Base-by-base conservation (phyloP, 2,888 invertebrate species). In the Melipona bicolor region DNA sequence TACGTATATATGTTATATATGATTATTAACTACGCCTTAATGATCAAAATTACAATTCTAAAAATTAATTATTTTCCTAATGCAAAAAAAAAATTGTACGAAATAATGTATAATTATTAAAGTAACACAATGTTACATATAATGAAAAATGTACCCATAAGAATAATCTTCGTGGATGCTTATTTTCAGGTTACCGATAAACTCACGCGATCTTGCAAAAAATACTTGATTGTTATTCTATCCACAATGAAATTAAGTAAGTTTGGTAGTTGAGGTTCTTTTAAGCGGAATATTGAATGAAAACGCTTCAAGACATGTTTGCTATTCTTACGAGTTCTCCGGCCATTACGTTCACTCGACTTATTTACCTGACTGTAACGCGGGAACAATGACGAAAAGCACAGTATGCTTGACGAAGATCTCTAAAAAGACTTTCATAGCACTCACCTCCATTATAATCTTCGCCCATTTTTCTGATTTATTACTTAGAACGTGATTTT, bases 401-500 rank as follows among this genome's bases (percentile, higher is more conserved):
- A 81, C 74, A 52, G 77, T 50, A 56, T 64, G 82, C 62, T 85
- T 62, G 4, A 32, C 21, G 21, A 32, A 32, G 21, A 5, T 32
- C 13, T 32, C 13, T 64, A 32, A 21, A 64, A 67, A 56, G 21
- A 69, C 21, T 54, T 70, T 54, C 69, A 4, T n/a, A 81, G 77
- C 81, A 85, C 93, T 92, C 85, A 94, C 94, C 94, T 91, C 94
- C 94, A 79, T 94, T 94, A 64, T 93, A 94, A 86, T 94, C 94
- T 81, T 94, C 94, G 65, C 94, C 94, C 94, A 94, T 94, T 82
- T 79, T 91, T 62, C 27, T 49, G 2, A 68, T 56, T 59, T 50
- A 61, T 32, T 64, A 70, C 27, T 32, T 79, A 24, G 56, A 62
- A 59, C 77, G 43, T 65, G 61, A n/a, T 69, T 61, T 61, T 62